Percentiles rank a stretch among this genome's conserved stretches.
These are phyloP conservation scores for Metallyticus violacea DNA, from an alignment of 2,888 invertebrate genomes.

Conservation along the genomic window DNA sequence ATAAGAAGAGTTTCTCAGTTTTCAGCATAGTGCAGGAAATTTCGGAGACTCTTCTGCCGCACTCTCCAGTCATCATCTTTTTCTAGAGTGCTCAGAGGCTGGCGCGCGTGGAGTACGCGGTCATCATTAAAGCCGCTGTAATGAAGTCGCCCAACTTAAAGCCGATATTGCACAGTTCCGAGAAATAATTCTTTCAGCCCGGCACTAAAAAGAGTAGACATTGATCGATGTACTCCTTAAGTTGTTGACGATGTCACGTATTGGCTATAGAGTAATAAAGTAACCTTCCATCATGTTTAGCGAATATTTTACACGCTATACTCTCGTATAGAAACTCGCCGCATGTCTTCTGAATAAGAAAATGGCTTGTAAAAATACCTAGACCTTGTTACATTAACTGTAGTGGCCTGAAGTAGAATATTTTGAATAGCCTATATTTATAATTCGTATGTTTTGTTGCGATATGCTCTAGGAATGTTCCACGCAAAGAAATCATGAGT, in stretches of 20 bases:
- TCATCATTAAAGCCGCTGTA: neutral
- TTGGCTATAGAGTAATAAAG: neutral
- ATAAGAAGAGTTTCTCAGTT: neutral
- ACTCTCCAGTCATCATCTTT: neutral
- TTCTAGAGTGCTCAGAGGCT: neutral
- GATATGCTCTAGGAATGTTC: no score
- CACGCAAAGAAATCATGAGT: no score
- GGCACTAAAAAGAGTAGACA: neutral
- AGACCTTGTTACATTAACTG: no score
- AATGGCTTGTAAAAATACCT: no score
- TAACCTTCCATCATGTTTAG: no score
- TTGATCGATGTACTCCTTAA: neutral
- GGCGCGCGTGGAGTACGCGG: neutral
- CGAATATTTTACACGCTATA: no score
- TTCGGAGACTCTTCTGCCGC: neutral
- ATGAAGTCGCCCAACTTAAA: neutral
- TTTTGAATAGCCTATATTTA: no score
- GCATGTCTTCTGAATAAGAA: no score
- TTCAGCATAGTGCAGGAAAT: no score
- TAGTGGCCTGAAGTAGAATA: no score
- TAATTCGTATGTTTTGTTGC: no score
- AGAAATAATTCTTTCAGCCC: neutral
- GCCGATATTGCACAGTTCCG: neutral
- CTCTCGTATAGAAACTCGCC: no score
- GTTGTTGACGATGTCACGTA: neutral